Evolutionary conservation across 53 echinoderm and acorn worm species (phyloP), one percentile per base, ranked within the genome.

Genomic region (Hippasteria phrygiana): DNA sequence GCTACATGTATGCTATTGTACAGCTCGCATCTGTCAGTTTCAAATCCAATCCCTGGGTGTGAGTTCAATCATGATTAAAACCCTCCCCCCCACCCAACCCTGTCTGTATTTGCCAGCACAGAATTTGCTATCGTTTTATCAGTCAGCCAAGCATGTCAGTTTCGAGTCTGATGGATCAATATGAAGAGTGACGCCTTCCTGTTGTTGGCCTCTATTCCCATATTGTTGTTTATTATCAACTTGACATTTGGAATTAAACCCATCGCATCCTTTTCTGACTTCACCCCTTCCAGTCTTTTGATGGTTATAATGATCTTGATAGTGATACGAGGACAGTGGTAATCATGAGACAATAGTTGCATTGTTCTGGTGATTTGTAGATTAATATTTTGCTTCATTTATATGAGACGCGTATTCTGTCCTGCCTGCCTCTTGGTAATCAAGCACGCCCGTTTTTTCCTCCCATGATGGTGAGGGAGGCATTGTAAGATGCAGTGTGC

Each of bases 151-250:
- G 85, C 71, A 53, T 53, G 85, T 33, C 32, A 51, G 71, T 85
- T 85, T 71, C 50, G 71, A 71, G 71, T 71, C 85, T 83, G 71
- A 85, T 53, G 71, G 85, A 85, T 85, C 85, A 85, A 85, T 85
- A 85, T 48, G 1, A 26, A 69, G 51, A 85, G 71, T 40, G 85
- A 51, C 85, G 34, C 37, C 71, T 85, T 85, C 85, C 85, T 85
- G 85, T 70, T 53, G 85, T 71, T 32, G 48, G 20, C 85, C 47
- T 35, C 50, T 51, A 50, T 39, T 53, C 70, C 43, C 41, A 47
- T 70, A 85, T 82, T 82, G 71, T 81, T 85, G 85, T 85, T 35
- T 38, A 79, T 56, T 35, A 50, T 85, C 70, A 85, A 69, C 71
- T 65, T 85, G 85, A 82, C 85, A 71, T 85, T 71, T 85, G 50